Evolutionary conservation across 2,797 vertebrate genomes (phyloP).

Genomic region (Cyprinella venusta): DNA sequence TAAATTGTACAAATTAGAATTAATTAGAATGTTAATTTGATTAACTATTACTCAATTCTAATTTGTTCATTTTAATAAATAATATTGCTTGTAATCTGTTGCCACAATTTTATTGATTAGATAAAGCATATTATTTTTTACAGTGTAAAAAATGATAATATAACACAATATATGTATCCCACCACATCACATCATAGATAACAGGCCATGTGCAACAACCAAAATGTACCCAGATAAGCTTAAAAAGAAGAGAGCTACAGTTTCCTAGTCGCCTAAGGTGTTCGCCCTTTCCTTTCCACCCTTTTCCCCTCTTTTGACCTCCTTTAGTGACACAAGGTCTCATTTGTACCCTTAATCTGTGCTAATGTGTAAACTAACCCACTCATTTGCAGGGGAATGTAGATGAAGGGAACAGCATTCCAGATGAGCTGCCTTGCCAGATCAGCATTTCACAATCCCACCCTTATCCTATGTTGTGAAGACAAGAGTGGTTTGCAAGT

Average conservation of each 20-base stretch:
- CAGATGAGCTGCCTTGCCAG: slow-evolving; percentile 38
- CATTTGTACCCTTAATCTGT: slow-evolving; percentile 57
- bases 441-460: slow-evolving; percentile 39
- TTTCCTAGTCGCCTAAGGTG: slow-evolving; percentile 45
- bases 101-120: no score
- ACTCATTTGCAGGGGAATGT: slow-evolving; percentile 6
- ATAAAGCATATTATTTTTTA: no score
- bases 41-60: no score
- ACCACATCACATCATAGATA: not conserved
- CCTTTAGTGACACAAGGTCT: slow-evolving; percentile 58
- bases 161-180: no score
- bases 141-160: no score
- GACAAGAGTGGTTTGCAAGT: slow-evolving; percentile 19
- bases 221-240: slow-evolving; percentile 14
- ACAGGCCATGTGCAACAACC: not conserved
- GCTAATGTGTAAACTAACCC: slow-evolving; percentile 47
- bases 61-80: no score
- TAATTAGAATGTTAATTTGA: no score
- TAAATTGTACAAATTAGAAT: no score
- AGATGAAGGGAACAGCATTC: slow-evolving; percentile 26
- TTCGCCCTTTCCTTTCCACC: slow-evolving; percentile 32
- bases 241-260: slow-evolving; percentile 27
- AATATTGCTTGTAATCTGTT: no score
- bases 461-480: slow-evolving; percentile 37
- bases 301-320: slow-evolving; percentile 50